Percentiles rank a stretch among this genome's conserved stretches.
Conservation (phyloP, 2,888 invertebrate genomes). For the Camptogramma bilineatum region DNA sequence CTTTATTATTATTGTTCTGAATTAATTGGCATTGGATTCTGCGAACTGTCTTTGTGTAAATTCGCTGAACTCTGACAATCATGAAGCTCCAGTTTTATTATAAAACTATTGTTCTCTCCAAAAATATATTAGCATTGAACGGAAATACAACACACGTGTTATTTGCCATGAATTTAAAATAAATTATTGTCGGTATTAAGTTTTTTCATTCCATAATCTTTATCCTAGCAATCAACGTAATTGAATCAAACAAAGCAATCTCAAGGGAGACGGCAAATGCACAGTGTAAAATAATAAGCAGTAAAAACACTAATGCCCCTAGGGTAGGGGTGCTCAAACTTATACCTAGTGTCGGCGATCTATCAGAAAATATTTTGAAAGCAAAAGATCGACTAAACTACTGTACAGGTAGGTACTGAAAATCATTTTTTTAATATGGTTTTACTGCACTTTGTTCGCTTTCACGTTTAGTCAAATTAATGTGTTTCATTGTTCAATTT, state of each 20-base stretch:
- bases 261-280: slow-evolving; percentile 6
- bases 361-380: no score
- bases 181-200: slow-evolving; percentile 59
- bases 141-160: slow-evolving; percentile 58
- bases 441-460: no score
- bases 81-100: not conserved
- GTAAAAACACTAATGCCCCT: slow-evolving; percentile 10
- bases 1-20: not conserved
- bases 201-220: slow-evolving; percentile 28
- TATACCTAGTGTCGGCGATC: no score
- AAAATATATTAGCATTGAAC: slow-evolving; percentile 50
- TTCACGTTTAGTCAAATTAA: no score
- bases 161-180: slow-evolving; percentile 74
- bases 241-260: slow-evolving; percentile 24
- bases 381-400: no score
- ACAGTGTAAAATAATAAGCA: slow-evolving; percentile 1
- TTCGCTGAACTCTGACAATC: not conserved
- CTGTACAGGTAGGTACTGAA: no score
- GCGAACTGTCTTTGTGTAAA: not conserved
- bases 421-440: no score
- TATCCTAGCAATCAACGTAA: slow-evolving; percentile 28
- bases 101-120: not conserved
- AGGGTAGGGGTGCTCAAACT: no score
- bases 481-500: no score
- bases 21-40: not conserved